Evolutionary conservation across 2,888 invertebrate species (phyloP).

Genomic region (Lordiphosa fenestrarum): DNA sequence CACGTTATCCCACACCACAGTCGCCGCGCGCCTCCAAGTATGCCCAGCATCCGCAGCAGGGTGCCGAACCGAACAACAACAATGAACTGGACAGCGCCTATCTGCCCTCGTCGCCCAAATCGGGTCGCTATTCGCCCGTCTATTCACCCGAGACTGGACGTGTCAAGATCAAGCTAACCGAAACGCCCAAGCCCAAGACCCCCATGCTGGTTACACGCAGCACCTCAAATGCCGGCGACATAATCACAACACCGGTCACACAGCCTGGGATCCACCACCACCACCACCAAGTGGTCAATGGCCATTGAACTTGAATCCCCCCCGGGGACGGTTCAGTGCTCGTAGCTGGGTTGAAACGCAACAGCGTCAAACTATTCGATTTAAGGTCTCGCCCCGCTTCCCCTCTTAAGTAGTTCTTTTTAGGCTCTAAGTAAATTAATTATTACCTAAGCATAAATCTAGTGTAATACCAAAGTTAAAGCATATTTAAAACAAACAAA

Average conservation of each 20-base stretch:
- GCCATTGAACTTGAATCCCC: slow-evolving; percentile 22
- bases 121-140: slow-evolving; percentile 82
- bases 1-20: slow-evolving; percentile 81
- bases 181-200: slow-evolving; percentile 90
- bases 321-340: slow-evolving; percentile 15
- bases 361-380: slow-evolving; percentile 66
- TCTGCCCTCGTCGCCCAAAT: slow-evolving; percentile 81
- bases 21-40: slow-evolving; percentile 81
- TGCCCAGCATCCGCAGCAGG: slow-evolving; percentile 62
- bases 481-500: slow-evolving; percentile 46
- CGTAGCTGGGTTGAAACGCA: slow-evolving; percentile 18
- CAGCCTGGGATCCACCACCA: not conserved
- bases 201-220: slow-evolving; percentile 89
- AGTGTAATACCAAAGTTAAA: slow-evolving; percentile 79
- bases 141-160: slow-evolving; percentile 86
- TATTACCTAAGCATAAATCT: slow-evolving; percentile 71
- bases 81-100: slow-evolving; percentile 79
- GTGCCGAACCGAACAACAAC: slow-evolving; percentile 77
- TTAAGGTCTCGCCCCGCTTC: slow-evolving; percentile 49
- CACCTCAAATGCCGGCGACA: slow-evolving; percentile 88
- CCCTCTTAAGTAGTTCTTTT: slow-evolving; percentile 48
- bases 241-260: slow-evolving; percentile 84
- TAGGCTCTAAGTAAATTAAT: slow-evolving; percentile 73
- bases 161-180: slow-evolving; percentile 88
- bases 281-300: slow-evolving; percentile 49